Conservation (phyloP, 2,113 vertebrate genomes). For the Acrocephalus kingi region DNA sequence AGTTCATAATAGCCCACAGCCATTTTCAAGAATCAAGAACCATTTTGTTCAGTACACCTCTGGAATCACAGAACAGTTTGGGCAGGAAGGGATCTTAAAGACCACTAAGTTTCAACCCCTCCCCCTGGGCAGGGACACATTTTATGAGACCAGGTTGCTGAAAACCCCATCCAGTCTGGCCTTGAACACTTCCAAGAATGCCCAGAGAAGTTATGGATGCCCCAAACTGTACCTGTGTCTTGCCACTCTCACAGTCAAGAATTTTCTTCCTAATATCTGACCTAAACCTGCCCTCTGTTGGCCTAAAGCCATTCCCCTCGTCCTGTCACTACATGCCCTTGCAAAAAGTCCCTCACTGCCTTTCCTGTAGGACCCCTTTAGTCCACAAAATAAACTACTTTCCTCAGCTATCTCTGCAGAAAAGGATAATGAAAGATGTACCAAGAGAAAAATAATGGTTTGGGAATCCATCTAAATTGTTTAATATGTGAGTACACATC, state of each 20-base stretch:
- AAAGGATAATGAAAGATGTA: not conserved
- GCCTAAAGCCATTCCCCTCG: not conserved
- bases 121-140: not conserved
- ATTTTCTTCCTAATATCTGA: not conserved
- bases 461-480: not conserved
- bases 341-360: not conserved
- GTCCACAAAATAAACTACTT: not conserved
- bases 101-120: not conserved
- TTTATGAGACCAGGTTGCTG: not conserved
- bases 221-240: not conserved
- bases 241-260: not conserved
- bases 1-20: fast-evolving
- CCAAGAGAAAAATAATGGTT: not conserved
- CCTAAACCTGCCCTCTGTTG: not conserved
- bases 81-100: not conserved
- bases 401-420: not conserved
- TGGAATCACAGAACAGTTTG: not conserved
- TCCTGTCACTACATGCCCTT: not conserved
- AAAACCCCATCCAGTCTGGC: not conserved
- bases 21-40: not conserved
- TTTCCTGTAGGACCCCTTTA: not conserved
- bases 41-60: not conserved
- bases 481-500: not conserved
- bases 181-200: not conserved
- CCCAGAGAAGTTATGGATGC: not conserved